Evolutionary conservation across 2,113 vertebrate genomes (phyloP).

Genomic region (Ramphastos sulfuratus): DNA sequence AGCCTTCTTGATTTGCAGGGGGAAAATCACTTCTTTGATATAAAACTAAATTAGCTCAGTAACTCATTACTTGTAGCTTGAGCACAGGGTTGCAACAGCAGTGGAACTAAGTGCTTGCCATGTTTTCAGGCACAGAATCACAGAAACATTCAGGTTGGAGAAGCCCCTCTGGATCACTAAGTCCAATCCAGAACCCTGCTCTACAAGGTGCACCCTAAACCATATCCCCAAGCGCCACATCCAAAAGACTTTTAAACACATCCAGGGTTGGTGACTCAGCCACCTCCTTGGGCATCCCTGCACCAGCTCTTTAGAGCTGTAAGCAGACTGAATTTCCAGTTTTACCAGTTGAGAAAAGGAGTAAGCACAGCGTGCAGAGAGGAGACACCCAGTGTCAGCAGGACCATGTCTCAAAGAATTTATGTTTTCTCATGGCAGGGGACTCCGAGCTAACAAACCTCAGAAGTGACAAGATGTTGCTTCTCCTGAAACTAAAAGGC

Average conservation of each 20-base stretch:
- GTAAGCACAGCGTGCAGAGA: neutral
- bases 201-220: no score
- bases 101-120: neutral
- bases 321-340: neutral
- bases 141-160: no score
- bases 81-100: neutral
- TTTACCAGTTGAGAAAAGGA: neutral
- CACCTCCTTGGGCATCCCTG: no score
- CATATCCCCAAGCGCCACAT: no score
- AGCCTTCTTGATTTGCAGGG: slow-evolving; percentile 9
- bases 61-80: neutral
- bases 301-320: neutral
- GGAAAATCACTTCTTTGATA: neutral
- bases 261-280: no score
- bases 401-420: neutral
- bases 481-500: neutral
- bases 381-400: neutral
- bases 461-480: fast-evolving
- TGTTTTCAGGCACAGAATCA: neutral
- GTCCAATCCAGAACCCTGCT: no score
- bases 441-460: neutral
- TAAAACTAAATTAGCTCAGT: slow-evolving; percentile 30
- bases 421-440: fast-evolving
- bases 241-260: no score
- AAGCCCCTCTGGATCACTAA: no score